Conservation (phyloP, 1,140 invertebrate genomes). For the Drosophila trapezifrons region DNA sequence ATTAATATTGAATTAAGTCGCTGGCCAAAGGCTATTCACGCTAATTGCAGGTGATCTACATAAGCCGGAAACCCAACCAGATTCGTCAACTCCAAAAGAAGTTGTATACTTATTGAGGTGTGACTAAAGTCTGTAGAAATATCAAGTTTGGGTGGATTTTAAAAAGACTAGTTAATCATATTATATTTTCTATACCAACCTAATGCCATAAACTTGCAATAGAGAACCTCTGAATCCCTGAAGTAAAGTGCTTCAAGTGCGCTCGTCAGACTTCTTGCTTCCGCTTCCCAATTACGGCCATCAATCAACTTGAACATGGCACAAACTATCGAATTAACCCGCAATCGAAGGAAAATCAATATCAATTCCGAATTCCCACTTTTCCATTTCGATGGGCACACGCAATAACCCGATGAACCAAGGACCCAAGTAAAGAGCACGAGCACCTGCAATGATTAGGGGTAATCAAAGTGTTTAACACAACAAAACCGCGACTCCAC, state of each 20-base stretch:
- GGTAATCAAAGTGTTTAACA: constrained; percentile 73
- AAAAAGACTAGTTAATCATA: neutral
- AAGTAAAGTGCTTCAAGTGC: constrained; percentile 3
- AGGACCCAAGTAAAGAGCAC: constrained; percentile 19
- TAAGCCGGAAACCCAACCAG: constrained; percentile 39
- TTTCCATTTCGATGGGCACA: constrained; percentile 28
- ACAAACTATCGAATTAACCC: constrained; percentile 37
- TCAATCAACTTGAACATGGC: constrained; percentile 64
- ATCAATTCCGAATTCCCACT: constrained; percentile 42
- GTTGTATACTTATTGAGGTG: neutral
- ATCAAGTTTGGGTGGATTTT: too few species aligned
- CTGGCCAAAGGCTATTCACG: constrained; percentile 62
- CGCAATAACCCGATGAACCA: constrained; percentile 26
- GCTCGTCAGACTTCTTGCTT: constrained; percentile 27
- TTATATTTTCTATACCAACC: neutral
- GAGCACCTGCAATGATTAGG: constrained; percentile 53
- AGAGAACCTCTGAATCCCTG: neutral
- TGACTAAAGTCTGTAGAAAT: neutral
- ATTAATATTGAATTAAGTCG: constrained; percentile 77
- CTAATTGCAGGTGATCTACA: constrained; percentile 54
- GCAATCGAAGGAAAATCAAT: constrained; percentile 57
- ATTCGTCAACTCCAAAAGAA: constrained; percentile 22
- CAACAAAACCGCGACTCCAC: constrained; percentile 15
- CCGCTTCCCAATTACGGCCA: constrained; percentile 55
- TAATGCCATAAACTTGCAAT: neutral